These are phyloP conservation scores for Caenorhabditis japonica DNA, from an alignment of 2,888 invertebrate genomes.

Conservation along the genomic window DNA sequence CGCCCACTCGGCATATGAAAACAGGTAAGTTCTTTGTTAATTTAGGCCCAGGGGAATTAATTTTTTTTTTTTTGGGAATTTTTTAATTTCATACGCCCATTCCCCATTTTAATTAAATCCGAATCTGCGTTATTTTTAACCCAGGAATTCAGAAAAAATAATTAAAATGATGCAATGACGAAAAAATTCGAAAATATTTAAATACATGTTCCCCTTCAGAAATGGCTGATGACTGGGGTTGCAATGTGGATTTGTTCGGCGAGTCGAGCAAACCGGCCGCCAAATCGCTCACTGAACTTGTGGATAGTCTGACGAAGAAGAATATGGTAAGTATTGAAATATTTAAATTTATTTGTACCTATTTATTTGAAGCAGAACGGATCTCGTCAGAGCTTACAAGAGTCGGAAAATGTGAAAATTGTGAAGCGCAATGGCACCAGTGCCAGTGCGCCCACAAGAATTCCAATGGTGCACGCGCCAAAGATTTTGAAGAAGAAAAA, in stretches of 20 bases:
- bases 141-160: background rate
- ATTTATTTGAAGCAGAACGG: slow-evolving; percentile 18
- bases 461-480: slow-evolving; percentile 53
- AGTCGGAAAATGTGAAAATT: slow-evolving; percentile 45
- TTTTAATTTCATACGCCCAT: background rate
- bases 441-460: slow-evolving; percentile 28
- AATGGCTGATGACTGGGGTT: slow-evolving; percentile 58
- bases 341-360: background rate
- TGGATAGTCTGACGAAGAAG: slow-evolving; percentile 47
- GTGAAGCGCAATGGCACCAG: slow-evolving; percentile 32
- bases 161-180: background rate
- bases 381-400: slow-evolving; percentile 3
- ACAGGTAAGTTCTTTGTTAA: slow-evolving; percentile 16
- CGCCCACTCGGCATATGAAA: slow-evolving; percentile 18
- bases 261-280: slow-evolving; percentile 31
- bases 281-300: slow-evolving; percentile 46
- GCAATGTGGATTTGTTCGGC: slow-evolving; percentile 53
- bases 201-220: slow-evolving; percentile 20
- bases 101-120: too few species aligned
- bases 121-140: too few species aligned
- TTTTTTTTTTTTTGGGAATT: slow-evolving; percentile 3
- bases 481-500: slow-evolving; percentile 68
- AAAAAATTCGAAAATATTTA: background rate
- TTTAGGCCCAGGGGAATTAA: too few species aligned
- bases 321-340: slow-evolving; percentile 19